These are phyloP conservation scores for Echinometra lucunter DNA, from an alignment of 53 echinoderm and acorn worm genomes.

Conservation along the genomic window DNA sequence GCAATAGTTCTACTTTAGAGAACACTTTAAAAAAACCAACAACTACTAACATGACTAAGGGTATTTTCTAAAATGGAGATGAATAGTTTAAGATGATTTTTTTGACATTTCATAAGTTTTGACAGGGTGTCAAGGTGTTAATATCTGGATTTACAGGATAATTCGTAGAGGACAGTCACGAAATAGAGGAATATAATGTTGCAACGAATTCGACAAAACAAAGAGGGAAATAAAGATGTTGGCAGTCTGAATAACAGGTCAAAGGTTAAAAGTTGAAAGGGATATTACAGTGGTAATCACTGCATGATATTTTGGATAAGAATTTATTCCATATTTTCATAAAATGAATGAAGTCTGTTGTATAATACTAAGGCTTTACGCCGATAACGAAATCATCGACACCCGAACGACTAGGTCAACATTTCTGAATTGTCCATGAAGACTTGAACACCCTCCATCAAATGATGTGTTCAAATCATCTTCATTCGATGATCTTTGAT, in stretches of 20 bases:
- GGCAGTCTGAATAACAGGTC: not conserved
- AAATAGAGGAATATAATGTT: not conserved
- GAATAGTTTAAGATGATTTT: not conserved
- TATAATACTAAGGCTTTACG: not conserved
- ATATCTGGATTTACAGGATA: not conserved
- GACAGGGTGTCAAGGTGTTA: not conserved
- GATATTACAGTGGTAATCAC: not conserved
- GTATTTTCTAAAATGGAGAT: not conserved
- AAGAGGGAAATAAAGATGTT: not conserved
- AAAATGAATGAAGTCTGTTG: not conserved
- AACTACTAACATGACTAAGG: too few species aligned
- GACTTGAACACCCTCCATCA: not conserved
- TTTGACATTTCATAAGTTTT: not conserved
- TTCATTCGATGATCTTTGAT: not conserved
- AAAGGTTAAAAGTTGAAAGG: not conserved
- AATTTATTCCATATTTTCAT: not conserved
- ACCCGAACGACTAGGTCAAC: not conserved
- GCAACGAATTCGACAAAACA: slow-evolving; percentile 22
- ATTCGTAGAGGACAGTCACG: not conserved
- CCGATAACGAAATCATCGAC: slow-evolving; percentile 36
- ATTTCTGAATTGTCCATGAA: not conserved
- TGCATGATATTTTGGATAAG: not conserved
- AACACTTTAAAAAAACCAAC: too few species aligned
- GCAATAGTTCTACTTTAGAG: not conserved
- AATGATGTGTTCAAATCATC: slow-evolving; percentile 8